Conservation (phyloP, 2,888 invertebrate species). For the Spisula subtruncata region DNA sequence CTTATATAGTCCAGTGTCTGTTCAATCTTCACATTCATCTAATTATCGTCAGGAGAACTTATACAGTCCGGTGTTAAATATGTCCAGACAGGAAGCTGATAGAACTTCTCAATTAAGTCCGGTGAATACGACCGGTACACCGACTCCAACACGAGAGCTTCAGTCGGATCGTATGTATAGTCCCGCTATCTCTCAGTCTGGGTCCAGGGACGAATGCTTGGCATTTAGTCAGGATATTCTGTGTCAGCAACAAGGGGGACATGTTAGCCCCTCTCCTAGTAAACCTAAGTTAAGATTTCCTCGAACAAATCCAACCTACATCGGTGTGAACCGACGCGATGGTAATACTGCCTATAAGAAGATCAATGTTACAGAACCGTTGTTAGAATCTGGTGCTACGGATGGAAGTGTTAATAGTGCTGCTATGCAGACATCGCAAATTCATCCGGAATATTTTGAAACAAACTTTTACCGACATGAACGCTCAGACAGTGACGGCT, state of each 20-base stretch:
- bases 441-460: slow-evolving; percentile 76
- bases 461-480: slow-evolving; percentile 81
- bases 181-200: slow-evolving; percentile 66
- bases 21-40: slow-evolving; percentile 68
- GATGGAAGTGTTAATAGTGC: slow-evolving; percentile 64
- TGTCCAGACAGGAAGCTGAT: slow-evolving; percentile 66
- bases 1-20: slow-evolving; percentile 69
- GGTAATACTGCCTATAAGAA: slow-evolving; percentile 81
- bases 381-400: slow-evolving; percentile 71
- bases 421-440: slow-evolving; percentile 82
- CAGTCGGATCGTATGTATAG: slow-evolving; percentile 73
- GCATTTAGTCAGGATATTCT: slow-evolving; percentile 85
- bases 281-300: slow-evolving; percentile 87
- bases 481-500: slow-evolving; percentile 86
- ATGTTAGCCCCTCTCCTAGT: slow-evolving; percentile 77
- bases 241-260: slow-evolving; percentile 78
- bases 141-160: slow-evolving; percentile 62
- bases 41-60: slow-evolving; percentile 71
- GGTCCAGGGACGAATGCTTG: slow-evolving; percentile 77
- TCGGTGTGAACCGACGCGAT: slow-evolving; percentile 83
- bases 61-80: slow-evolving; percentile 71
- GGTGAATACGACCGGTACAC: slow-evolving; percentile 51
- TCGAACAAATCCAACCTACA: slow-evolving; percentile 87
- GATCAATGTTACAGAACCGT: slow-evolving; percentile 78
- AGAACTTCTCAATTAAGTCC: slow-evolving; percentile 65